These are phyloP conservation scores for Gastracanthus pulcherrimus DNA, from an alignment of 2,888 invertebrate genomes.

Conservation along the genomic window DNA sequence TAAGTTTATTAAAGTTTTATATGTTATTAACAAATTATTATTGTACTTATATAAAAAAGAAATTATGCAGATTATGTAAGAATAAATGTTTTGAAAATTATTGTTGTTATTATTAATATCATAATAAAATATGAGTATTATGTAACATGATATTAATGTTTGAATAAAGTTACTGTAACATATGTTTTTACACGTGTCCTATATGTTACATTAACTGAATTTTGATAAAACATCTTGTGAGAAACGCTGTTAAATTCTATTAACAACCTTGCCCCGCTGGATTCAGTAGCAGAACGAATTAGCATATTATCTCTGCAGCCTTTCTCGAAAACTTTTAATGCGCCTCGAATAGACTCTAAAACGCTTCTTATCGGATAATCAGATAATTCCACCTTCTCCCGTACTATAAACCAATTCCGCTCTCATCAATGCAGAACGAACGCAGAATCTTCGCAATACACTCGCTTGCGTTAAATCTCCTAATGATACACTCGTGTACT, in stretches of 20 bases:
- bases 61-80: too few relatives aligned
- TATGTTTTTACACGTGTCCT: too few relatives aligned
- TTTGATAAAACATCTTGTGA: not conserved
- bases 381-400: not conserved
- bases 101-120: too few relatives aligned
- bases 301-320: not conserved
- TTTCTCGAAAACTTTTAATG: not conserved
- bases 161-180: too few relatives aligned
- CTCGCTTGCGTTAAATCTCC: not conserved
- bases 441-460: not conserved
- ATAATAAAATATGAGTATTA: too few relatives aligned
- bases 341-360: not conserved
- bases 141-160: too few relatives aligned
- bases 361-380: not conserved
- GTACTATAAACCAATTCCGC: too few relatives aligned
- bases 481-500: not conserved
- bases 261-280: not conserved
- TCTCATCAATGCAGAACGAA: not conserved
- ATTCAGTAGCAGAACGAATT: not conserved
- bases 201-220: too few relatives aligned
- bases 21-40: too few relatives aligned
- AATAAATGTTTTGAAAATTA: too few relatives aligned
- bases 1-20: too few relatives aligned
- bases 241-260: not conserved
- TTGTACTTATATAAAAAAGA: too few relatives aligned